Percentiles rank a stretch among this genome's conserved stretches.
Conservation (phyloP, 2,888 invertebrate species). For the Dasysyrphus albostriatus region DNA sequence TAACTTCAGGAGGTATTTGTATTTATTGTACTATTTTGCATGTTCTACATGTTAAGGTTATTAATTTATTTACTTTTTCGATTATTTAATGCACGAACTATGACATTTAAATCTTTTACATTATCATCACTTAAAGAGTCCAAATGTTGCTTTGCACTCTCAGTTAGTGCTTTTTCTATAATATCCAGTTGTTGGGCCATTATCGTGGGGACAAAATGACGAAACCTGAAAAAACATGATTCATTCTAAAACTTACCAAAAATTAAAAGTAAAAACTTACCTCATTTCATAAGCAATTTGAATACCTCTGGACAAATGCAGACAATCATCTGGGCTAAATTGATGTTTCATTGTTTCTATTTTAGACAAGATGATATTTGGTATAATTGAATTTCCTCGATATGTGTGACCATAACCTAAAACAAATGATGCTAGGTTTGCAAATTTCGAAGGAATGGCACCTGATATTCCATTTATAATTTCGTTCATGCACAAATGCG, state of each 20-base stretch:
- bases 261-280: constrained; percentile 37
- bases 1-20: too few species aligned
- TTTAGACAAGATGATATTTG: constrained; percentile 82
- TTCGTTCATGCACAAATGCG: constrained; percentile 81
- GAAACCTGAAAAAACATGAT: constrained; percentile 77
- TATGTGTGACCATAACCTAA: constrained; percentile 84
- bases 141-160: constrained; percentile 81
- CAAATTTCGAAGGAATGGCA: constrained; percentile 83
- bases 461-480: constrained; percentile 81
- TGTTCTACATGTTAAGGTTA: too few species aligned
- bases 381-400: constrained; percentile 80
- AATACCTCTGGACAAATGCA: constrained; percentile 84
- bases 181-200: constrained; percentile 79
- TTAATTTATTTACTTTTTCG: constrained; percentile 79
- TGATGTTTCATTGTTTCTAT: constrained; percentile 83
- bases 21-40: too few species aligned
- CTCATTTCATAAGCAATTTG: constrained; percentile 82
- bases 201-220: constrained; percentile 78
- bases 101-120: constrained; percentile 80
- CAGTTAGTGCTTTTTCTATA: constrained; percentile 80
- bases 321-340: constrained; percentile 83
- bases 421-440: constrained; percentile 83
- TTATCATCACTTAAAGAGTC: constrained; percentile 76
- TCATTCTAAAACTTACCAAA: constrained; percentile 12
- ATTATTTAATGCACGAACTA: constrained; percentile 81